Base-by-base conservation (phyloP, 2,888 invertebrate species). In the Microchrysa polita region DNA sequence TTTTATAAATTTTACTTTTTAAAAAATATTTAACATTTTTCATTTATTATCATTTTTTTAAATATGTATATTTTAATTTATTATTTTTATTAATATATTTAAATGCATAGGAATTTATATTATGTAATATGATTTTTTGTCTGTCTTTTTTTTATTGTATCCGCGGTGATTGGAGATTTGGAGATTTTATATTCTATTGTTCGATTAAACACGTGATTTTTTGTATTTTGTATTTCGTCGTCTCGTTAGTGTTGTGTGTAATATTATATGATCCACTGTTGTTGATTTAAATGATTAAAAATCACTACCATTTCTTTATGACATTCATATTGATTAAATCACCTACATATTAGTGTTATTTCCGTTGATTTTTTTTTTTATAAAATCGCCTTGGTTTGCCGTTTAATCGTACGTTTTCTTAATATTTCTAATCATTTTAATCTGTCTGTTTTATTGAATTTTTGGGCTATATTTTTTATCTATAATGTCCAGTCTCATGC, bases 1-100 rank as follows among this genome's bases (percentile, higher is more conserved):
- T 53, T 40, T 55, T 40, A 69, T 69, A 65, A 65, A 69, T 69
- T 55, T 69, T 65, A 44, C 44, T 48, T 23, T 69, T 69, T 69
- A 69, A 69, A 69, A 69, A 69, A 69, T 69, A 69, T 55, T 7
- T 69, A 69, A 69, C 69, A 69, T 69, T 69, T 53, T 52, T n/a
- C n/a, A n/a, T 44, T 67, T 18, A n/a, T 44, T 67, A 67, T 27
- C 20, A 42, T 22, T 67, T 52, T 52, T 67, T 27, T n/a, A n/a
- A n/a, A 34, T 34, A 34, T 34, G 27, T 34, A 34, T 4, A 53
- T 67, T 48, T 48, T 48, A 20, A 22, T 48, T 65, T 48, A 22
- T 65, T 5, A n/a, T 40, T 16, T 16, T 61, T 42, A 7, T 48
- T 65, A n/a, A n/a, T n/a, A n/a, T n/a, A 12, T 44, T 65, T 65